Percentiles rank a stretch among this genome's conserved stretches.
phyloP scores from a whole-genome alignment of 2,113 vertebrate genomes.

The Gasterosteus aculeatus region DNA sequence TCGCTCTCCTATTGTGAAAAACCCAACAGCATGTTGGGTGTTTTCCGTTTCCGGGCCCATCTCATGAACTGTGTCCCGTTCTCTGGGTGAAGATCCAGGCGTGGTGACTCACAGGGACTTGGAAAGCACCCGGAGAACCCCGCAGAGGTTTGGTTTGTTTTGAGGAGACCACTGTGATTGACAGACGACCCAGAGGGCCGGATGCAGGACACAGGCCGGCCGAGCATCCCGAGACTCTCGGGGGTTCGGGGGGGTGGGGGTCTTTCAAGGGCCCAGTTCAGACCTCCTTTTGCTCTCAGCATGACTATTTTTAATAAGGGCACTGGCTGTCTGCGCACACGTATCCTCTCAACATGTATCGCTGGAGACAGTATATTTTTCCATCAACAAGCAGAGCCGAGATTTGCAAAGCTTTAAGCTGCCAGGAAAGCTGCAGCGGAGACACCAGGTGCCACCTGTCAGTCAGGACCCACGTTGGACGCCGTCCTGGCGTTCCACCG shows the following conservation, averaged over 20 bases:
- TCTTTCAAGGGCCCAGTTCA: slow-evolving; percentile 61
- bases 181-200: too few relatives aligned
- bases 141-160: too few relatives aligned
- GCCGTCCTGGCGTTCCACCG: slow-evolving; percentile 16
- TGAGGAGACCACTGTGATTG: too few relatives aligned
- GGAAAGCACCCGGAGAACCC: too few relatives aligned
- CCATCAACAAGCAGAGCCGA: slow-evolving; percentile 43
- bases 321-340: slow-evolving; percentile 52
- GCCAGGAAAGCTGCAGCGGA: slow-evolving; percentile 26
- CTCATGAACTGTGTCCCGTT: slow-evolving; percentile 1
- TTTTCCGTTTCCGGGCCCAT: slow-evolving; percentile 13
- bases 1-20: not conserved
- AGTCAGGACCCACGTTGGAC: slow-evolving; percentile 45
- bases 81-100: not conserved
- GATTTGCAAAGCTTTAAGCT: slow-evolving; percentile 57
- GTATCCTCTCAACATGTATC: slow-evolving; percentile 57
- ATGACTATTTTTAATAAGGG: slow-evolving; percentile 76
- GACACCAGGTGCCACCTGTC: slow-evolving; percentile 57
- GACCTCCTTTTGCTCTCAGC: slow-evolving; percentile 67
- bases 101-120: too few relatives aligned
- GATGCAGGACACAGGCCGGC: too few relatives aligned
- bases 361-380: slow-evolving; percentile 36
- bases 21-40: not conserved
- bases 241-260: slow-evolving; percentile 16
- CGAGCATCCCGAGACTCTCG: too few relatives aligned